Evolutionary conservation across 64 coral and sea anemone species (phyloP).

Genomic region (Dendrophyllia cribrosa): DNA sequence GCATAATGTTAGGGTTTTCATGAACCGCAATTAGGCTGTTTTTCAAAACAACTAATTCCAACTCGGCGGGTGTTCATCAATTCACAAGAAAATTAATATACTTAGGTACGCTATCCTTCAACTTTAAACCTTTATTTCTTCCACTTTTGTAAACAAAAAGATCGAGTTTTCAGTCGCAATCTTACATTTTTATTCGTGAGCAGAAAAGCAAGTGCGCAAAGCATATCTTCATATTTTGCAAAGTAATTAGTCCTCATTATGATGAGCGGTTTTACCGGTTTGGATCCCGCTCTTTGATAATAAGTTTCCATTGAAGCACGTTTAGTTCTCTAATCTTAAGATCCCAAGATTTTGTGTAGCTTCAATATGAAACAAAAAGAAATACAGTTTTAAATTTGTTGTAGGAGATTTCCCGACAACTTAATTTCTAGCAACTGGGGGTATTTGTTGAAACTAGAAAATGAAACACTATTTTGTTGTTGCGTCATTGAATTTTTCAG

Average conservation of each 20-base stretch:
- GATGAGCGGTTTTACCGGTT: neutral
- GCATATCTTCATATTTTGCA: neutral
- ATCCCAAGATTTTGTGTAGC: neutral
- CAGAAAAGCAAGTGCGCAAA: no score
- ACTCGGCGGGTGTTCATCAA: neutral
- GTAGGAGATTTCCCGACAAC: no score
- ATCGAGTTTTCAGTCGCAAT: no score
- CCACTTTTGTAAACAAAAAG: neutral
- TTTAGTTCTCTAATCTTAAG: neutral
- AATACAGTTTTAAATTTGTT: no score
- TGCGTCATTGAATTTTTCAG: no score
- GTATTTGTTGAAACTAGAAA: no score
- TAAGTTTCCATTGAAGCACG: no score
- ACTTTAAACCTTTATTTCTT: neutral
- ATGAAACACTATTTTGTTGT: no score
- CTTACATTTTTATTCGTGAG: no score
- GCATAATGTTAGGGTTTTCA: neutral
- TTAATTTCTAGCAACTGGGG: no score
- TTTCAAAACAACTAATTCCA: neutral
- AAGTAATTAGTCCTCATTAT: neutral
- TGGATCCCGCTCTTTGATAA: neutral
- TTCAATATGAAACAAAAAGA: no score
- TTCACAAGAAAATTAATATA: neutral
- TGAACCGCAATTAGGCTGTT: slow-evolving; percentile 5
- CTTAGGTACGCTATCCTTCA: no score